Percentiles rank a stretch among this genome's conserved stretches.
These are phyloP conservation scores for Notothenia coriiceps DNA, from an alignment of 2,113 vertebrate genomes.

Conservation along the genomic window DNA sequence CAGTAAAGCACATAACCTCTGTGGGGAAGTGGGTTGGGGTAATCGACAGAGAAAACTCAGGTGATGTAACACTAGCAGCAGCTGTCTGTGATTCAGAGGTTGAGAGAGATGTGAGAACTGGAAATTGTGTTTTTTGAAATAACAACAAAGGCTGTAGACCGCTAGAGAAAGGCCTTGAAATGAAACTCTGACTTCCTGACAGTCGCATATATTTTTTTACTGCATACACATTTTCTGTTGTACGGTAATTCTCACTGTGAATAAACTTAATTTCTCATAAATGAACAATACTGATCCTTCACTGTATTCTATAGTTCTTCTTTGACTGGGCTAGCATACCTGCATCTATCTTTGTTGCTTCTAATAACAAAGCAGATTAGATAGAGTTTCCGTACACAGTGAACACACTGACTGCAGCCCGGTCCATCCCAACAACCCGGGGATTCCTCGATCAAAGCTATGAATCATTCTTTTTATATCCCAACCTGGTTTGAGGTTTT, in stretches of 20 bases:
- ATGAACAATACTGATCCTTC: not conserved
- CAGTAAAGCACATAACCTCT: not conserved
- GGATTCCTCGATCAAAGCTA: conserved; percentile 57
- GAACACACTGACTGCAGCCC: conserved; percentile 25
- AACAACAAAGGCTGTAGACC: not conserved
- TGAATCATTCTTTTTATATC: conserved; percentile 43
- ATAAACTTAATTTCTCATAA: not conserved
- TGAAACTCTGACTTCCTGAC: not conserved
- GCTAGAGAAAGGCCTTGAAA: not conserved
- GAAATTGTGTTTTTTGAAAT: conserved; percentile 21
- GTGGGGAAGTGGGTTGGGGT: not conserved
- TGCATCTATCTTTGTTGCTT: conserved; percentile 10
- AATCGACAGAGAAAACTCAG: not conserved
- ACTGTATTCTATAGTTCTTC: not conserved
- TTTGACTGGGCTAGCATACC: not conserved
- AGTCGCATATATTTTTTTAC: too few relatives aligned
- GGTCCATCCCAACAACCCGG: conserved; percentile 34
- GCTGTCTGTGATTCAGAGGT: not conserved
- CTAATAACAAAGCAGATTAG: conserved; percentile 1
- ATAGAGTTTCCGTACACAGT: conserved; percentile 22
- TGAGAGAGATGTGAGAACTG: not conserved
- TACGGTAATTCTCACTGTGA: not conserved
- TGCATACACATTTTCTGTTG: not conserved
- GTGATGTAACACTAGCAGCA: not conserved
- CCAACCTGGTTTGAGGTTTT: conserved; percentile 1